These are phyloP conservation scores for Rhinella marina DNA, from an alignment of 2,797 vertebrate genomes.

Conservation along the genomic window DNA sequence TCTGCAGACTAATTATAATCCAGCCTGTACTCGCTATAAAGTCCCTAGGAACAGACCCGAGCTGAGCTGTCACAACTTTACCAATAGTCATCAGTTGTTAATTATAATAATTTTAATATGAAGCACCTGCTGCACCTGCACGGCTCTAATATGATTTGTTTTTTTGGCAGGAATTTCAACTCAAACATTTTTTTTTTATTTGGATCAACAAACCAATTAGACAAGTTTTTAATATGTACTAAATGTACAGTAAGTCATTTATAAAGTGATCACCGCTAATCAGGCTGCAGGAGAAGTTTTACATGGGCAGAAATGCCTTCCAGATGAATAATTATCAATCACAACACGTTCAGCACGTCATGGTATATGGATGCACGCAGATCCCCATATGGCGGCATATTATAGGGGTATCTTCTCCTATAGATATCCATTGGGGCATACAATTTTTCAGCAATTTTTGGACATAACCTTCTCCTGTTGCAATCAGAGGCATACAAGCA, in stretches of 20 bases:
- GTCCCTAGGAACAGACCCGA: background rate
- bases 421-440: too few species aligned
- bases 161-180: slow-evolving; percentile 1
- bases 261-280: background rate
- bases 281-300: background rate
- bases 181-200: slow-evolving; percentile 19
- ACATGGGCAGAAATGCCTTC: background rate
- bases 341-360: too few species aligned
- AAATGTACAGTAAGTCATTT: background rate
- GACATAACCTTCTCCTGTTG: too few species aligned
- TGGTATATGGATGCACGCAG: too few species aligned
- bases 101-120: background rate
- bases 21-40: background rate
- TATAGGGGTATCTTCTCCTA: too few species aligned
- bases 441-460: too few species aligned
- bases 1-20: background rate
- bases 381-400: too few species aligned
- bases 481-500: too few species aligned
- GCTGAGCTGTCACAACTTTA: background rate
- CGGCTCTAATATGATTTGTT: background rate
- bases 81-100: slow-evolving; percentile 11
- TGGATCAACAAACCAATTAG: slow-evolving; percentile 4
- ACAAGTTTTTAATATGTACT: background rate
- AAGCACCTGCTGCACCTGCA: slow-evolving; percentile 14
- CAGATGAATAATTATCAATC: background rate